These are phyloP conservation scores for Nudaria mundana DNA, from an alignment of 2,888 invertebrate genomes.

Conservation along the genomic window DNA sequence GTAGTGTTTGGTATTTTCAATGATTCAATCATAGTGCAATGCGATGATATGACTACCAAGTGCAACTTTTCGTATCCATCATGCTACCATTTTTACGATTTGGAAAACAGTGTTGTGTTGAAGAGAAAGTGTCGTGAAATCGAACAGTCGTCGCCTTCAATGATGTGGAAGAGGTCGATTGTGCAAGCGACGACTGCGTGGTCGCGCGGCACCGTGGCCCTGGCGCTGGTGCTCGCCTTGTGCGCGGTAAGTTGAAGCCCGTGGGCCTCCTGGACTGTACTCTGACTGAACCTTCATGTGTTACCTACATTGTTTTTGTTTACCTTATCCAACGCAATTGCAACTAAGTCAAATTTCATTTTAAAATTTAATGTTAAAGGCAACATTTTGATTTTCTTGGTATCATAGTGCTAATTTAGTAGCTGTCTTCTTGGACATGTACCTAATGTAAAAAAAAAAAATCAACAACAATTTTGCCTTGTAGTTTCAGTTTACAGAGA, in stretches of 20 bases:
- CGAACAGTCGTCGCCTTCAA: constrained; percentile 73
- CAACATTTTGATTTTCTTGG: too few relatives aligned
- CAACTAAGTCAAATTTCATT: too few relatives aligned
- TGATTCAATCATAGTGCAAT: constrained; percentile 16
- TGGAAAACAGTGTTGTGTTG: constrained; percentile 45
- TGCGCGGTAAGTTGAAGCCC: constrained; percentile 49
- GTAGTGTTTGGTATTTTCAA: constrained; percentile 15
- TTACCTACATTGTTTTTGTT: constrained; percentile 23
- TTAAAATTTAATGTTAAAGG: too few relatives aligned
- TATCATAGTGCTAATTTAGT: too few relatives aligned
- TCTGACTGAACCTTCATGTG: not conserved
- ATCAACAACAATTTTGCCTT: too few relatives aligned
- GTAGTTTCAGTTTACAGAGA: too few relatives aligned
- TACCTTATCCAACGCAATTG: too few relatives aligned
- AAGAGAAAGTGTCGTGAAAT: constrained; percentile 80
- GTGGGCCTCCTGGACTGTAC: not conserved
- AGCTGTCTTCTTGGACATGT: too few relatives aligned
- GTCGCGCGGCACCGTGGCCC: constrained; percentile 44
- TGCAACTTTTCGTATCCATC: constrained; percentile 33
- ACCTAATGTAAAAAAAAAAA: too few relatives aligned
- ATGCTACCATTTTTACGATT: constrained; percentile 43
- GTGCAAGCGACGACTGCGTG: constrained; percentile 64
- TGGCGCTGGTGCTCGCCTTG: constrained; percentile 48
- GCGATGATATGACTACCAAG: constrained; percentile 50
- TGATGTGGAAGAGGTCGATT: constrained; percentile 80